These are phyloP conservation scores for Delichon dasypus DNA, from an alignment of 2,797 vertebrate genomes.

Conservation along the genomic window DNA sequence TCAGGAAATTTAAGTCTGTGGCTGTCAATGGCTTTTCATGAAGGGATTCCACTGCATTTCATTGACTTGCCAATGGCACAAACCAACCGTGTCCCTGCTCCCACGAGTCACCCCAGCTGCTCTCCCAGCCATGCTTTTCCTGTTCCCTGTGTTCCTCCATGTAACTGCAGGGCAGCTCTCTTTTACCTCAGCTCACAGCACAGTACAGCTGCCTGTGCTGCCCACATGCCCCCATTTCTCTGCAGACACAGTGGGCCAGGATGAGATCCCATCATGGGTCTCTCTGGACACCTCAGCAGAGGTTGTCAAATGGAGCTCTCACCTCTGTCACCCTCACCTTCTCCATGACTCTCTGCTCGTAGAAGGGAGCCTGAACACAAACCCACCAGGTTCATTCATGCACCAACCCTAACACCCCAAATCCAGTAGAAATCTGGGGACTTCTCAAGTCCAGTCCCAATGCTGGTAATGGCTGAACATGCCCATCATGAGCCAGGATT, in stretches of 20 bases:
- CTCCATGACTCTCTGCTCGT: rapidly evolving
- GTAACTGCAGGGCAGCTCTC: not conserved
- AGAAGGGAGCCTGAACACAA: not conserved
- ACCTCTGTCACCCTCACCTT: not conserved
- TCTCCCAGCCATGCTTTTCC: not conserved
- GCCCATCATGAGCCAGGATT: not conserved
- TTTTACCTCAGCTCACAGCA: not conserved
- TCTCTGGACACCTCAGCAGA: not conserved
- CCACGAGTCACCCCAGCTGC: not conserved
- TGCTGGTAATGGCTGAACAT: not conserved
- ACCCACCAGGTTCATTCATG: rapidly evolving
- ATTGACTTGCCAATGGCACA: not conserved
- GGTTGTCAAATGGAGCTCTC: not conserved
- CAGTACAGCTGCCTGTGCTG: rapidly evolving
- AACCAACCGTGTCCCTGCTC: rapidly evolving
- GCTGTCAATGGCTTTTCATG: not conserved
- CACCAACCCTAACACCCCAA: not conserved
- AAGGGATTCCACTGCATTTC: not conserved
- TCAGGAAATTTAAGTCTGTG: not conserved
- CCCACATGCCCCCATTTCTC: not conserved
- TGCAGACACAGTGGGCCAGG: not conserved
- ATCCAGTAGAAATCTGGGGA: not conserved
- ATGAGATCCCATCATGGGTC: not conserved
- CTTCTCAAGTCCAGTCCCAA: not conserved
- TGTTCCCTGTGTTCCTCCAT: rapidly evolving